Conservation (phyloP, 2,888 invertebrate genomes). For the Neoascia interrupta region DNA sequence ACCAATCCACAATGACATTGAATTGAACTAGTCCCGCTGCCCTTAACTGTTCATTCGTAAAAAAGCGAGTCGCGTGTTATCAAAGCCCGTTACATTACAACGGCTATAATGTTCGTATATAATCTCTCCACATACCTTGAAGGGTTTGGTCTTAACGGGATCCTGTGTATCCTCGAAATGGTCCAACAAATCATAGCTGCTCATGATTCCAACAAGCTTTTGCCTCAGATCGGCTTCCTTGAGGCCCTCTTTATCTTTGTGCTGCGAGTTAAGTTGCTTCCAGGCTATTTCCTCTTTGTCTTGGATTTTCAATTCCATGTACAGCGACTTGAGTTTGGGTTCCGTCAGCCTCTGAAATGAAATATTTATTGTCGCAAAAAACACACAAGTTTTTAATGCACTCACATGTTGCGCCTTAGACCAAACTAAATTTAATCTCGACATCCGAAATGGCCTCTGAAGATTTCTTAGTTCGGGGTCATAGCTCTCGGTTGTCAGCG, state of each 20-base stretch:
- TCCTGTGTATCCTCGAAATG: slow-evolving; percentile 87
- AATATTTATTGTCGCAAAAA: background rate
- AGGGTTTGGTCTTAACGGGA: slow-evolving; percentile 79
- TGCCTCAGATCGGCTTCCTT: slow-evolving; percentile 90
- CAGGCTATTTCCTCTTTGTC: slow-evolving; percentile 94
- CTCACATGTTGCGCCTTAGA: slow-evolving; percentile 92
- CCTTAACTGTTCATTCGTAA: too few species aligned
- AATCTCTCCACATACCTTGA: slow-evolving; percentile 73
- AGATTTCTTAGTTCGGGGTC: slow-evolving; percentile 84
- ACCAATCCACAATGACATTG: too few species aligned
- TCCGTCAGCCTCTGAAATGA: slow-evolving; percentile 85
- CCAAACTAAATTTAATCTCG: slow-evolving; percentile 94
- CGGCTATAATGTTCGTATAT: background rate
- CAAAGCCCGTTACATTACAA: background rate
- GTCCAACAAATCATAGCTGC: slow-evolving; percentile 88
- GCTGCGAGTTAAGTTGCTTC: slow-evolving; percentile 90
- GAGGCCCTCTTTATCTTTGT: slow-evolving; percentile 91
- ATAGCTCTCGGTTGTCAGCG: slow-evolving; percentile 75
- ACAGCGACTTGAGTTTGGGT: slow-evolving; percentile 90
- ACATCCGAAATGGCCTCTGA: slow-evolving; percentile 93
- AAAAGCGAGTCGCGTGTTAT: background rate
- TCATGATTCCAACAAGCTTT: slow-evolving; percentile 90
- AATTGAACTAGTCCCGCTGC: too few species aligned
- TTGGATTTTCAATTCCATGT: slow-evolving; percentile 93
- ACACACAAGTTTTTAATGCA: background rate